phyloP scores from a whole-genome alignment of 2,113 vertebrate genomes.

The Xiphophorus hellerii region DNA sequence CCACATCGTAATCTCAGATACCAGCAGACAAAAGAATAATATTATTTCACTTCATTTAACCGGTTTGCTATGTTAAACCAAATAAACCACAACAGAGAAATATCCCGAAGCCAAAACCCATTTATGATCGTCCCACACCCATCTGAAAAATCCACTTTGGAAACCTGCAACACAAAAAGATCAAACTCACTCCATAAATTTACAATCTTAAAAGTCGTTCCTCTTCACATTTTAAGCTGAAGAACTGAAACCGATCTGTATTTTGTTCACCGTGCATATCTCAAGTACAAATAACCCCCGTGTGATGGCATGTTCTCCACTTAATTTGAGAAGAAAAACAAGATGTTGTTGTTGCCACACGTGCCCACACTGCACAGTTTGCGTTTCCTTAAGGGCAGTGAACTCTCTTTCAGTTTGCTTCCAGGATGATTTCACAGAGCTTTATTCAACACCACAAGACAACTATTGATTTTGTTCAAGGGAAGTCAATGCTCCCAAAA shows the following conservation, averaged over 20 bases:
- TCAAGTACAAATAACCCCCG: neutral
- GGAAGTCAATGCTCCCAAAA: slow-evolving; percentile 18
- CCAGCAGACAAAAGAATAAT: neutral
- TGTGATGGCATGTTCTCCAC: too few relatives aligned
- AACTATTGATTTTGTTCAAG: slow-evolving; percentile 49
- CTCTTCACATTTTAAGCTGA: neutral
- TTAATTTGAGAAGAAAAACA: too few relatives aligned
- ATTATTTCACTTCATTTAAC: neutral
- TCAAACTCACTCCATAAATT: neutral
- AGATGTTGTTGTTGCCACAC: slow-evolving; percentile 4
- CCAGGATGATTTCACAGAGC: slow-evolving; percentile 46
- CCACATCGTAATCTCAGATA: neutral
- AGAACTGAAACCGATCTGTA: neutral
- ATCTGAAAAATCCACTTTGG: neutral
- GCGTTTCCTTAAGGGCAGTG: slow-evolving; percentile 9
- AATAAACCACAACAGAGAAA: neutral
- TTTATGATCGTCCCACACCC: neutral
- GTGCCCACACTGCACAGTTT: slow-evolving; percentile 28
- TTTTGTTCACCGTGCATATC: neutral
- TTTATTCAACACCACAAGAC: slow-evolving; percentile 45
- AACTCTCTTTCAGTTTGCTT: slow-evolving; percentile 42
- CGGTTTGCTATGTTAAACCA: neutral
- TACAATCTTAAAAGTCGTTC: neutral
- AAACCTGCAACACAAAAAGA: neutral
- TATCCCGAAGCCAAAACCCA: neutral